Evolutionary conservation across 2,113 vertebrate species (phyloP).

Genomic region (Entelurus aequoreus): DNA sequence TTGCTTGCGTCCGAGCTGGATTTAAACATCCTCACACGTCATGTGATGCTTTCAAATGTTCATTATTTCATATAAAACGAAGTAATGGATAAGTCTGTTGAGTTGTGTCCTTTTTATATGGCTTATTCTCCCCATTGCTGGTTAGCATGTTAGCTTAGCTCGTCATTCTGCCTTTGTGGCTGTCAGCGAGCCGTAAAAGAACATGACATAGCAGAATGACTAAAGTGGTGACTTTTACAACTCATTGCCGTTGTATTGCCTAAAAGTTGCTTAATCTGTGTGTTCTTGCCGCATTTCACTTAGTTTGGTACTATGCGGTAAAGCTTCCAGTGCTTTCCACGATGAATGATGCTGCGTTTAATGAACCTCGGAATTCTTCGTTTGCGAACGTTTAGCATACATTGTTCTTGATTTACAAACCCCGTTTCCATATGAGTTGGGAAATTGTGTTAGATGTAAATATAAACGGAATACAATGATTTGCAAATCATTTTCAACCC

Average conservation of each 20-base stretch:
- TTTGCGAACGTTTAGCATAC: background rate
- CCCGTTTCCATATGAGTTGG: too few species aligned
- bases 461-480: too few species aligned
- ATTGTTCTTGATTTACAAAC: too few species aligned
- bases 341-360: constrained; percentile 32
- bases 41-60: fast-evolving
- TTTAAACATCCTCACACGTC: fast-evolving
- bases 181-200: constrained; percentile 5
- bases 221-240: too few species aligned
- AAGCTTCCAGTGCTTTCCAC: constrained; percentile 67
- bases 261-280: too few species aligned
- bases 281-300: fast-evolving
- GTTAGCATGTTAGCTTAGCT: constrained; percentile 35
- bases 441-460: too few species aligned
- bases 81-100: too few species aligned
- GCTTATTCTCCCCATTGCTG: background rate
- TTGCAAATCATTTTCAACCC: too few species aligned
- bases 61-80: fast-evolving
- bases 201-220: background rate
- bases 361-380: background rate
- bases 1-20: background rate
- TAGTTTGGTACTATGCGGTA: background rate
- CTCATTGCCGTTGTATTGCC: background rate
- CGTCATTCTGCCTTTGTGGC: constrained; percentile 39
- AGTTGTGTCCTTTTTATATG: background rate